Evolutionary conservation across 2,797 vertebrate genomes (phyloP).

Genomic region (Pteronotus mesoamericanus): DNA sequence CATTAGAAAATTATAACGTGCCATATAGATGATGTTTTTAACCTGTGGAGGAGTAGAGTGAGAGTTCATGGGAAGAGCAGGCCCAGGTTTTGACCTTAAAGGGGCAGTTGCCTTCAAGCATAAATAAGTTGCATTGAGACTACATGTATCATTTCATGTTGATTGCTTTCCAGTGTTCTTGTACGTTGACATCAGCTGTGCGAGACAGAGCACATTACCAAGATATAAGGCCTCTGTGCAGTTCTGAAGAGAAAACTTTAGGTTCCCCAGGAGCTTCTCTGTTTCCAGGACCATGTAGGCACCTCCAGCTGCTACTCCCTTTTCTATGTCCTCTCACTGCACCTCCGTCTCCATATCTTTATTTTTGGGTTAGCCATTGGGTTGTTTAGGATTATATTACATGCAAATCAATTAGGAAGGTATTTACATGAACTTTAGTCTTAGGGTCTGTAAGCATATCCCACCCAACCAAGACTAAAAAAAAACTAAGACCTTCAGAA

Average conservation of each 20-base stretch:
- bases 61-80: neutral
- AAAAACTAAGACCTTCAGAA: neutral
- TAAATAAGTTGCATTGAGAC: neutral
- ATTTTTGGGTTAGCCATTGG: neutral
- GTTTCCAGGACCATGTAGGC: neutral
- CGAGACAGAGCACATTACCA: neutral
- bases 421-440: neutral
- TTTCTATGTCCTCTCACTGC: neutral
- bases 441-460: neutral
- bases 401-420: neutral
- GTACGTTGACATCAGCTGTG: neutral
- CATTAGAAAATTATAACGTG: neutral
- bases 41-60: neutral
- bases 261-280: neutral
- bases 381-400: neutral
- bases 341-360: neutral
- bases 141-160: neutral
- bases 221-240: neutral
- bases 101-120: neutral
- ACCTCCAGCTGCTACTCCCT: neutral
- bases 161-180: neutral
- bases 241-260: neutral
- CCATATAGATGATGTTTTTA: neutral
- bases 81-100: neutral
- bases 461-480: neutral